Evolutionary conservation across 1,140 invertebrate species (phyloP), one percentile per base, ranked within the genome.

Genomic region (Leptinotarsa undecemlineata): DNA sequence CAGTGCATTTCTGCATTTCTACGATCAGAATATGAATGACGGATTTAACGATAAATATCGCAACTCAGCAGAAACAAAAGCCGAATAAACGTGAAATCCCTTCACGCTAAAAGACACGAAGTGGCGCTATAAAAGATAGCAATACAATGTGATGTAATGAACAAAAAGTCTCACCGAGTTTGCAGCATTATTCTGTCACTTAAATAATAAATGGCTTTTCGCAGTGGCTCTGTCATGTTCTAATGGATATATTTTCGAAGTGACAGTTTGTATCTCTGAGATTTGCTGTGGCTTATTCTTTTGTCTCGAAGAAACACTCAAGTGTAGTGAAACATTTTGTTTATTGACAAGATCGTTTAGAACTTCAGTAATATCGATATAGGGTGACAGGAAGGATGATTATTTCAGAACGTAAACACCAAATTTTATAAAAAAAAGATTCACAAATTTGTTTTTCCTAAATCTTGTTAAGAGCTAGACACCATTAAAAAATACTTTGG

Each of bases 141-240:
- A 57, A 57, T 68, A 68, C 66, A 68, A 68, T 47, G 66, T 68
- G 66, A 68, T 15, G 66, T 68, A 68, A 68, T 68, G 66, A 68
- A 68, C 66, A 68, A 68, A 68, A 68, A 68, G 23, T 68, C 66
- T 68, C 66, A 42, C 15, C 23, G 66, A 68, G 66, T 68, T 68
- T 68, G 66, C 66, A 47, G 66, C 33, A 68, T 68, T 68, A 68
- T 68, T 68, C 42, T 68, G 66, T 68, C 66, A 68, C 23, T 68
- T 68, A 48, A 57, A 68, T 68, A 68, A 68, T 68, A 68, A 68
- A 68, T 68, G 66, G 66, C 66, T 68, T 68, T 47, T 64, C 66
- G 5, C 33, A 42, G 23, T 47, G 66, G 23, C 33, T 68, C 14
- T 68, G 66, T 47, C 66, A 68, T 68, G 66, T 47, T 68, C 15